Evolutionary conservation across 2,797 vertebrate species (phyloP).

Genomic region (Scolopax rusticola): DNA sequence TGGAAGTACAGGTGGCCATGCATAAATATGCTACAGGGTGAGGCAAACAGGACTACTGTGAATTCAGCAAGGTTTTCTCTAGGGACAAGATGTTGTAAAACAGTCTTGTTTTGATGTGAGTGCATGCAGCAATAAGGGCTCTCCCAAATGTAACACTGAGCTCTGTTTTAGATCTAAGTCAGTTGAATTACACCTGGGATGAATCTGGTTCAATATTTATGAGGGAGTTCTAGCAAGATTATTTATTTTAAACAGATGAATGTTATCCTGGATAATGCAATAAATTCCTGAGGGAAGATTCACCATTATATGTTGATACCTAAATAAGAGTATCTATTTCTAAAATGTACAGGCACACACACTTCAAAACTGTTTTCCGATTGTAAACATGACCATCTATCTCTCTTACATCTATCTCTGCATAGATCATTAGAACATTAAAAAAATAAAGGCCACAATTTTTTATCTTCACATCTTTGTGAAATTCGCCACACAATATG

Average conservation of each 20-base stretch:
- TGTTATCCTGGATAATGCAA: neutral
- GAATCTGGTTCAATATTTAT: neutral
- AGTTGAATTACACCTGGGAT: neutral
- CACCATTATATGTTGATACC: neutral
- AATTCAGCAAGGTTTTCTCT: neutral
- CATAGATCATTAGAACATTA: neutral
- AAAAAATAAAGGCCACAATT: neutral
- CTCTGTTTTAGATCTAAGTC: neutral
- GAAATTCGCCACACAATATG: neutral
- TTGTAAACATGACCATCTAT: neutral
- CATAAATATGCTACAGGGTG: neutral
- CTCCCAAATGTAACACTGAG: neutral
- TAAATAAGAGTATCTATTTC: neutral
- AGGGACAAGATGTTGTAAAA: neutral
- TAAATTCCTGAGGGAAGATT: neutral
- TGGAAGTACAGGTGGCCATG: neutral
- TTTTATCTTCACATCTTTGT: neutral
- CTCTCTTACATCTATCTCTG: neutral
- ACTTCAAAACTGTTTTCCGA: neutral
- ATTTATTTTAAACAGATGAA: conserved; percentile 17
- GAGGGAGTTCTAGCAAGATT: neutral
- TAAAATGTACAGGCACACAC: neutral
- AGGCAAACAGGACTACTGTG: neutral
- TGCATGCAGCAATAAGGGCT: neutral
- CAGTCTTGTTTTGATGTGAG: neutral